Conservation (phyloP, 1,140 invertebrate genomes). For the Acromyrmex heyeri region DNA sequence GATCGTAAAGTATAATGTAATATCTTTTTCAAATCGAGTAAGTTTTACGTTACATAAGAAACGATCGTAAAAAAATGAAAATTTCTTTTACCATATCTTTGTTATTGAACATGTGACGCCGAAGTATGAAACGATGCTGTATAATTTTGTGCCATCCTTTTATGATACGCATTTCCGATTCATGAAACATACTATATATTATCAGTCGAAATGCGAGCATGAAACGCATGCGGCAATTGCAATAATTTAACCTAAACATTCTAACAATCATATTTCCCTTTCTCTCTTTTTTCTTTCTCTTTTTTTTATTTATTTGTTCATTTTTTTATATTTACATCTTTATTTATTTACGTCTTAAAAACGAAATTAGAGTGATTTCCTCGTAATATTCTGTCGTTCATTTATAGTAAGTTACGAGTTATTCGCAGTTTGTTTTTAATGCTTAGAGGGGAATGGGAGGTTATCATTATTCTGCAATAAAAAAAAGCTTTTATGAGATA, state of each 20-base stretch:
- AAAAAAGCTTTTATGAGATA: neutral
- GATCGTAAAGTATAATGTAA: neutral
- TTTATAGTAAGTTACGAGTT: neutral
- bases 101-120: neutral
- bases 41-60: neutral
- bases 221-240: neutral
- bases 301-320: conserved; percentile 2
- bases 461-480: conserved; percentile 18
- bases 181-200: neutral
- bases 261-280: neutral
- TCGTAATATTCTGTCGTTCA: neutral
- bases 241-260: conserved; percentile 9
- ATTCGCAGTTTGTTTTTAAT: neutral
- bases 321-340: neutral
- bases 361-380: neutral
- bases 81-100: neutral
- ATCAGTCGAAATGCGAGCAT: neutral
- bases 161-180: neutral
- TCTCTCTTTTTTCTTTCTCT: neutral
- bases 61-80: neutral
- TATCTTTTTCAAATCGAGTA: neutral
- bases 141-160: neutral
- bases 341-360: neutral
- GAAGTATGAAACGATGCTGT: neutral
- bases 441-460: neutral